Evolutionary conservation across 64 coral and sea anemone genomes (phyloP).

Genomic region (Astreopora myriophthalma): DNA sequence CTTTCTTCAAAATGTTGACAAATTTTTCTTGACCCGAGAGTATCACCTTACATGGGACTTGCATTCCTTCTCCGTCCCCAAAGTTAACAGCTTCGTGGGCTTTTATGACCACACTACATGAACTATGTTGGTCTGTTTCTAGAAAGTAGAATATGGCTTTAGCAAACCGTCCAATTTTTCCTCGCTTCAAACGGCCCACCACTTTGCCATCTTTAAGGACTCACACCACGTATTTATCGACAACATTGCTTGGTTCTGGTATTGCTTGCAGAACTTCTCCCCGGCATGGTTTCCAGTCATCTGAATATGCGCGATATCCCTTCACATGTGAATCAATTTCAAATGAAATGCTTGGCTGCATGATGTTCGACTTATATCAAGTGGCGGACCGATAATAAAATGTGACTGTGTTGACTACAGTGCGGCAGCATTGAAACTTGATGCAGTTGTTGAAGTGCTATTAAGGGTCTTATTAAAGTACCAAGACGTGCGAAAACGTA

Average conservation of each 20-base stretch:
- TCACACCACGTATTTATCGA: background rate
- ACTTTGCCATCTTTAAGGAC: background rate
- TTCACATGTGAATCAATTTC: background rate
- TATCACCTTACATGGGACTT: background rate
- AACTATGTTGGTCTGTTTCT: slow-evolving; percentile 11
- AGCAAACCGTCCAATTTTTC: background rate
- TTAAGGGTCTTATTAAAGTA: background rate
- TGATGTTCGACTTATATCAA: background rate
- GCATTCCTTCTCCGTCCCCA: background rate
- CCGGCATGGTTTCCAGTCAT: background rate
- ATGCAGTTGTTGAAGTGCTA: background rate
- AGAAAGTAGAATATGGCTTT: background rate
- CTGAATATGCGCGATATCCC: background rate
- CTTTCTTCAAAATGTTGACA: background rate
- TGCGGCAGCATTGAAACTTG: background rate
- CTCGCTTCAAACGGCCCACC: background rate
- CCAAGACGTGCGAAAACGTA: background rate
- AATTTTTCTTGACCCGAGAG: background rate
- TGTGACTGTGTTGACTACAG: background rate
- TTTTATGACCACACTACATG: no score
- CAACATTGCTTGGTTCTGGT: slow-evolving; percentile 5
- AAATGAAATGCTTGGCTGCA: background rate
- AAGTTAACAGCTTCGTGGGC: no score
- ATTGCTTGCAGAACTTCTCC: slow-evolving; percentile 13
- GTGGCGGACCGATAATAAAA: background rate